Evolutionary conservation across 2,888 invertebrate species (phyloP).

Genomic region (Drosophila multiciliata): DNA sequence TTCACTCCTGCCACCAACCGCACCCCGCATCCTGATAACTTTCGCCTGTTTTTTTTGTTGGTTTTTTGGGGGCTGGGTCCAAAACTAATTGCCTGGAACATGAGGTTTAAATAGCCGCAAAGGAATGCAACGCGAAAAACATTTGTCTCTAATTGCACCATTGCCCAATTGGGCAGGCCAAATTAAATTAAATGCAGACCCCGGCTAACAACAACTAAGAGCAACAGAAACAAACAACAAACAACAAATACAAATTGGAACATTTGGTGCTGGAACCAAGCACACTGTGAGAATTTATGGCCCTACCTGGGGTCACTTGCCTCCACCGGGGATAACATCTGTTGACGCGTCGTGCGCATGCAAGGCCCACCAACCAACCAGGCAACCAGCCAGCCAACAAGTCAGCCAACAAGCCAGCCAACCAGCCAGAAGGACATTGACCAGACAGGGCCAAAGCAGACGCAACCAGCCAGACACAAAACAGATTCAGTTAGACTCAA

Average conservation of each 20-base stretch:
- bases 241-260: slow-evolving; percentile 82
- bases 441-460: slow-evolving; percentile 13
- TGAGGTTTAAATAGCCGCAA: slow-evolving; percentile 70
- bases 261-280: slow-evolving; percentile 67
- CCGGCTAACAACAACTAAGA: slow-evolving; percentile 45
- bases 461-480: slow-evolving; percentile 19
- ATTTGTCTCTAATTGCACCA: slow-evolving; percentile 80
- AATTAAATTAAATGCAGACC: slow-evolving; percentile 78
- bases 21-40: slow-evolving; percentile 55
- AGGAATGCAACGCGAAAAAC: slow-evolving; percentile 74
- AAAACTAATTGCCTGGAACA: slow-evolving; percentile 75
- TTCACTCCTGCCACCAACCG: background rate
- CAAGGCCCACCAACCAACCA: slow-evolving; percentile 53
- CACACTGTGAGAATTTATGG: slow-evolving; percentile 79
- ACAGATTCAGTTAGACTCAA: background rate
- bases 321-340: slow-evolving; percentile 74
- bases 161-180: slow-evolving; percentile 79
- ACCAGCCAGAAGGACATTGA: slow-evolving; percentile 27
- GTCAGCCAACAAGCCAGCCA: slow-evolving; percentile 27
- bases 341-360: slow-evolving; percentile 80
- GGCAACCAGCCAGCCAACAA: background rate
- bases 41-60: slow-evolving; percentile 51
- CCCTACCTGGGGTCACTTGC: slow-evolving; percentile 78
- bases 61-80: slow-evolving; percentile 40
- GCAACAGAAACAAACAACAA: slow-evolving; percentile 44